Percentiles rank a stretch among this genome's conserved stretches.
These are phyloP conservation scores for Drosophila rubida DNA, from an alignment of 2,888 invertebrate genomes.

Conservation along the genomic window DNA sequence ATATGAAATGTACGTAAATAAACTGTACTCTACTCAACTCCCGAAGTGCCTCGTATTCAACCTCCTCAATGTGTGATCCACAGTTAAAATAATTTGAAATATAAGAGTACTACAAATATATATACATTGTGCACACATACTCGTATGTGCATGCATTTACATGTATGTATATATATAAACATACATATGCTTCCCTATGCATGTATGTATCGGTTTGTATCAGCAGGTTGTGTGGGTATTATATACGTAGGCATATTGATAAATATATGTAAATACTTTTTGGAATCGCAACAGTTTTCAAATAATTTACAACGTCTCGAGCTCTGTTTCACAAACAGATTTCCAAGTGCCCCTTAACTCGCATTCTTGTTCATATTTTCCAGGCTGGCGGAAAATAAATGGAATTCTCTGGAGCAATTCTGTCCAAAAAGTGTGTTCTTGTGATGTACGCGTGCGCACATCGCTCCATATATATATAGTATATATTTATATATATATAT, in stretches of 20 bases:
- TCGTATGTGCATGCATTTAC: not conserved
- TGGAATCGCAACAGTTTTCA: constrained; percentile 22
- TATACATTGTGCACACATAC: constrained; percentile 4
- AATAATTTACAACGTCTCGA: constrained; percentile 14
- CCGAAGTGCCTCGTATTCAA: not conserved
- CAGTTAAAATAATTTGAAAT: constrained; percentile 11
- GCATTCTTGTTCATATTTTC: constrained; percentile 51
- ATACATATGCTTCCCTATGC: too few relatives aligned
- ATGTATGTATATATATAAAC: too few relatives aligned
- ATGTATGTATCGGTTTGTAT: constrained; percentile 6
- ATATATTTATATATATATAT: constrained; percentile 6
- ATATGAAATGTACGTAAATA: constrained; percentile 34
- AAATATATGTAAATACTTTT: constrained; percentile 40
- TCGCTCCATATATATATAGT: constrained; percentile 1
- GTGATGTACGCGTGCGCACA: not conserved
- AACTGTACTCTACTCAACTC: constrained; percentile 17
- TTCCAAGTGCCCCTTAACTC: constrained; percentile 18
- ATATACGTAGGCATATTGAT: not conserved
- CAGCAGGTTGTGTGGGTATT: not conserved
- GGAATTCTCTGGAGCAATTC: constrained; percentile 33
- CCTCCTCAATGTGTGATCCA: constrained; percentile 9
- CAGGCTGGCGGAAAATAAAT: constrained; percentile 49
- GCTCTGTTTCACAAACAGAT: constrained; percentile 4
- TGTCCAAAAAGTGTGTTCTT: constrained; percentile 1
- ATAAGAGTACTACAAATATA: not conserved